Base-by-base conservation (phyloP, 2,113 vertebrate genomes). In the Regulus satrapa region DNA sequence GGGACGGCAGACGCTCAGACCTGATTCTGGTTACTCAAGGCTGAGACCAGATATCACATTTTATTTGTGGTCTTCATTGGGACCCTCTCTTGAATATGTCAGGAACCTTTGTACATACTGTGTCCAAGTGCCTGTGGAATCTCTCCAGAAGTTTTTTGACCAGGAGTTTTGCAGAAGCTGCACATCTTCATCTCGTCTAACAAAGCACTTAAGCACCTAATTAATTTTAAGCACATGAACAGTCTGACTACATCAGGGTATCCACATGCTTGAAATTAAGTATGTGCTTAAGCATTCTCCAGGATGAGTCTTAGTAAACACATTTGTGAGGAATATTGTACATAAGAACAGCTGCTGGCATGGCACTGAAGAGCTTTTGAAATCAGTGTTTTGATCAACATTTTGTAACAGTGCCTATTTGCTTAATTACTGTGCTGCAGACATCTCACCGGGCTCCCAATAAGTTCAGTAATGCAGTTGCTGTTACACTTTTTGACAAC, bases 231-330 rank as follows among this genome's bases (percentile, higher is more conserved):
- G 93, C 68, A 52, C 56, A 36, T 1, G 0, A 88, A 54, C 36
- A 74, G 46, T 24, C 31, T 69, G 45, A 54, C 79, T 71, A 16
- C 92, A 88, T 32, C 74, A 61, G 67, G 29, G 51, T 92, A 56
- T 85, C 94, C 69, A 88, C 48, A 62, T 34, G 92, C 82, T 94
- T 96, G 67, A 95, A 96, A 88, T 90, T 94, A 94, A 95, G 81
- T 83, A 94, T 52, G 85, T 89, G 94, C 93, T 95, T 93, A 96
- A 90, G 90, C 73, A n/a, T 85, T 94, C 75, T 86, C 43, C 88
- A 85, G 85, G 72, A 84, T 92, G 0, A 49, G 67, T 77, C 93
- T 82, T 76, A 78, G 69, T 75, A 92, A 94, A 87, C 77, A 79
- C 81, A 56, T 91, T 85, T 85, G 59, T 71, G 91, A 4, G 9